These are phyloP conservation scores for sheep (Ovis aries) DNA, from an alignment of 2,113 vertebrate genomes.

Conservation along the genomic window DNA sequence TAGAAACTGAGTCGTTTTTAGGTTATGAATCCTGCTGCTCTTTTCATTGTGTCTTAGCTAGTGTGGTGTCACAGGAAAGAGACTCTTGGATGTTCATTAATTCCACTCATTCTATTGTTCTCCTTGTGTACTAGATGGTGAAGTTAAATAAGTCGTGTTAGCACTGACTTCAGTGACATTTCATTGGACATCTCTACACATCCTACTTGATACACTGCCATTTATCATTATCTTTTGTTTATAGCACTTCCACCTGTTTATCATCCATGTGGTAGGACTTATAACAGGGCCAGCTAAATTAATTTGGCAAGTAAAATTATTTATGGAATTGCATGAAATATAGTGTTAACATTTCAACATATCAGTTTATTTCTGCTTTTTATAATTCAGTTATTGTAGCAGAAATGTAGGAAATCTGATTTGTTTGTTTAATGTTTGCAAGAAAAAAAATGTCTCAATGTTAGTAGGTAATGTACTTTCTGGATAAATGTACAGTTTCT, in stretches of 20 bases:
- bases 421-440: background rate
- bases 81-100: background rate
- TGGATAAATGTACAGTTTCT: background rate
- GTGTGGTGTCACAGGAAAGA: background rate
- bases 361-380: background rate
- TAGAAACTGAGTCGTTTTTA: background rate
- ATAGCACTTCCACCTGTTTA: slow-evolving; percentile 10
- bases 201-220: slow-evolving; percentile 16
- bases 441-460: background rate
- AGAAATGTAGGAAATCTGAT: background rate
- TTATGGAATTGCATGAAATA: background rate
- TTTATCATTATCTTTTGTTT: slow-evolving; percentile 46
- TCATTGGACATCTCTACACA: background rate
- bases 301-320: slow-evolving; percentile 41
- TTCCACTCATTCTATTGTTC: background rate
- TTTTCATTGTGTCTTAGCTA: background rate
- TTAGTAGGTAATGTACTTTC: background rate
- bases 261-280: background rate
- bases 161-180: slow-evolving; percentile 43
- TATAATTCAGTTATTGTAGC: slow-evolving; percentile 15
- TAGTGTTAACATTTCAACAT: background rate
- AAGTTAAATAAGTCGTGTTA: slow-evolving; percentile 1
- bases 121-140: background rate
- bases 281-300: slow-evolving; percentile 21
- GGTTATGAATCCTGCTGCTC: background rate